These are phyloP conservation scores for Lampris megalopsis DNA, from an alignment of 2,113 vertebrate genomes.

Conservation along the genomic window DNA sequence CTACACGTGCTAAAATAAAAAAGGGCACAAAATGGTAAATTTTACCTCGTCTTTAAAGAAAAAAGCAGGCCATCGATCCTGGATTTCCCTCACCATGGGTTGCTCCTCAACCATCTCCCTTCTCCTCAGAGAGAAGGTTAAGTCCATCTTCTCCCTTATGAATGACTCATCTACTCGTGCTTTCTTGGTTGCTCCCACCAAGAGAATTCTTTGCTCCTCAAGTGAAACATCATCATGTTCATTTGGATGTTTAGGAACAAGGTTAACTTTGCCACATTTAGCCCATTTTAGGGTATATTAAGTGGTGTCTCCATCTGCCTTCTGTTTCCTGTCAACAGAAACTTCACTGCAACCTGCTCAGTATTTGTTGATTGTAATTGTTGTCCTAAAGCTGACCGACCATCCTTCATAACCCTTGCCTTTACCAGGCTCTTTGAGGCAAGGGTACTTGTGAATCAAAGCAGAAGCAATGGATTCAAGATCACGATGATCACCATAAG, in stretches of 20 bases:
- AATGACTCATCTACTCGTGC: background rate
- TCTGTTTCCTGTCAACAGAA: slow-evolving; percentile 2
- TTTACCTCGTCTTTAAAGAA: background rate
- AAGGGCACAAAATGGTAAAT: too few relatives aligned
- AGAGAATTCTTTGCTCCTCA: background rate
- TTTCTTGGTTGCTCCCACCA: background rate
- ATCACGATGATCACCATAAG: too few relatives aligned
- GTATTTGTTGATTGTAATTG: too few relatives aligned
- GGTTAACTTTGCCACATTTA: background rate
- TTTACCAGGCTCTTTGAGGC: too few relatives aligned
- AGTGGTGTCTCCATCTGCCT: slow-evolving; percentile 8
- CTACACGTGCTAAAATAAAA: too few relatives aligned
- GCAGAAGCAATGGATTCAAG: too few relatives aligned
- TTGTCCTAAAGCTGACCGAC: too few relatives aligned
- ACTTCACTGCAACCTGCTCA: too few relatives aligned
- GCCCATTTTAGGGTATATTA: background rate
- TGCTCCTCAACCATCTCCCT: background rate
- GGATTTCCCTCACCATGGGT: background rate
- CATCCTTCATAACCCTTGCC: too few relatives aligned
- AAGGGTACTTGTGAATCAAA: too few relatives aligned
- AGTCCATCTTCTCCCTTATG: background rate
- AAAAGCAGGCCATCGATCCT: background rate
- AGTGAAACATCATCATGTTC: too few relatives aligned
- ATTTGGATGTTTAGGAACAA: too few relatives aligned
- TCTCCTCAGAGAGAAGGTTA: background rate